A percentile compares a stretch with the other conserved stretches of the same genome.
Evolutionary conservation across 2,797 vertebrate genomes (phyloP).

Genomic region (Clarias laeviceps): DNA sequence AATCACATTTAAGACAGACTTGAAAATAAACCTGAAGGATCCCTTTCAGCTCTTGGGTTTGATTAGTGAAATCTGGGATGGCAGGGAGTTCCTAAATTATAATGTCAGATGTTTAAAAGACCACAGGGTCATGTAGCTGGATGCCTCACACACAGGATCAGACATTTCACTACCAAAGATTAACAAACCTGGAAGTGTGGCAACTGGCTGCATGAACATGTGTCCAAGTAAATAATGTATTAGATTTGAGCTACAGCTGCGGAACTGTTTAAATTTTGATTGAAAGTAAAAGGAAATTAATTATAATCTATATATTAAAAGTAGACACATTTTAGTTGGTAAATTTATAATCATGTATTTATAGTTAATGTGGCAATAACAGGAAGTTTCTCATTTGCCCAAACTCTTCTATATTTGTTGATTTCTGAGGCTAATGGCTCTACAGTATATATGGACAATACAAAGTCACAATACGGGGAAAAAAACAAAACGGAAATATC

Average conservation of each 20-base stretch:
- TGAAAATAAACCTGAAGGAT: too few species aligned
- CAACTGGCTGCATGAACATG: background rate
- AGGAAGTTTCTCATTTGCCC: background rate
- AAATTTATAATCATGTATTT: background rate
- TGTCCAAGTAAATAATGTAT: background rate
- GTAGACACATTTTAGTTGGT: background rate
- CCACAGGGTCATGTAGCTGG: background rate
- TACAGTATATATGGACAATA: background rate
- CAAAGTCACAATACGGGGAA: background rate
- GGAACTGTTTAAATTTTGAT: background rate
- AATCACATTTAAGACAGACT: too few species aligned
- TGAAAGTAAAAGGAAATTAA: background rate
- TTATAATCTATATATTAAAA: background rate
- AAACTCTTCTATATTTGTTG: background rate
- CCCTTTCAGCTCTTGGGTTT: background rate
- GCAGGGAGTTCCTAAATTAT: background rate
- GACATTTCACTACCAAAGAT: background rate
- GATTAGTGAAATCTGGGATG: background rate
- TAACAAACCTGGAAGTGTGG: background rate
- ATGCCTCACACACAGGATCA: background rate
- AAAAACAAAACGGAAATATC: background rate
- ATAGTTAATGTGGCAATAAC: background rate
- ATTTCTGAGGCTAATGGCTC: background rate
- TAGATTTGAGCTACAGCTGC: background rate
- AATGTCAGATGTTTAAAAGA: background rate